These are phyloP conservation scores for Diorhabda sublineata DNA, from an alignment of 1,140 invertebrate genomes.

Conservation along the genomic window DNA sequence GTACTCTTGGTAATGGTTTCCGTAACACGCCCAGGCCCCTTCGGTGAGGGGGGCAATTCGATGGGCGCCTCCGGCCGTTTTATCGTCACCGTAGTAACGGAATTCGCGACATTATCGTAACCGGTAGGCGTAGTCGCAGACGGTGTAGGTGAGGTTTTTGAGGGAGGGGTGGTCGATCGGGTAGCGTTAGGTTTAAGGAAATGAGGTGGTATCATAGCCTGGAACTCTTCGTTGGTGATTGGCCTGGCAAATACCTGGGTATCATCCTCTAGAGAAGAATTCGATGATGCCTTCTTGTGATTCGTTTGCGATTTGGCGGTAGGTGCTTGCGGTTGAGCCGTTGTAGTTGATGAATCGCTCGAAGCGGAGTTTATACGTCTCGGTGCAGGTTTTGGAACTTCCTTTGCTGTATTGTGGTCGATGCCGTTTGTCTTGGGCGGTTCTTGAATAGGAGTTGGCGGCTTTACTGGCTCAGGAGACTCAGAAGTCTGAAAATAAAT, in stretches of 20 bases:
- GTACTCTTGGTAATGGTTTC: slow-evolving; percentile 92
- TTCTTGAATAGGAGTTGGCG: slow-evolving; percentile 11
- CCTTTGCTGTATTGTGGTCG: slow-evolving; percentile 25
- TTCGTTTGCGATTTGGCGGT: slow-evolving; percentile 36
- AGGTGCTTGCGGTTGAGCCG: slow-evolving; percentile 13
- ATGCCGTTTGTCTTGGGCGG: slow-evolving; percentile 38
- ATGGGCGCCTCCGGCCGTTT: slow-evolving; percentile 61
- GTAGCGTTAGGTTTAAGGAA: slow-evolving; percentile 56
- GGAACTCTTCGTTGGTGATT: slow-evolving; percentile 87
- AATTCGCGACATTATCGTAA: slow-evolving; percentile 44
- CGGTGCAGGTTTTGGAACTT: slow-evolving; percentile 44
- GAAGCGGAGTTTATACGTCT: slow-evolving; percentile 33
- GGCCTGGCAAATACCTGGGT: slow-evolving; percentile 64
- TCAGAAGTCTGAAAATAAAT: slow-evolving; percentile 12
- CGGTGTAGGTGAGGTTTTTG: slow-evolving; percentile 42
- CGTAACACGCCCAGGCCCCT: slow-evolving; percentile 77
- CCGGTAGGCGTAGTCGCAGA: slow-evolving; percentile 50
- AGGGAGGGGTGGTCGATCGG: slow-evolving; percentile 33
- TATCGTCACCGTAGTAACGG: slow-evolving; percentile 66
- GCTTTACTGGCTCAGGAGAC: slow-evolving; percentile 15
- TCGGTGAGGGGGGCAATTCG: slow-evolving; percentile 77
- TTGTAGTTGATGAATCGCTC: slow-evolving; percentile 25
- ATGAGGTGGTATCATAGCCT: slow-evolving; percentile 88
- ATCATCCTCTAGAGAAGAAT: slow-evolving; percentile 44
- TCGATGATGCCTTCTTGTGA: slow-evolving; percentile 40